These are phyloP conservation scores for Apotomis betuletana DNA, from an alignment of 2,888 invertebrate genomes.

Conservation along the genomic window DNA sequence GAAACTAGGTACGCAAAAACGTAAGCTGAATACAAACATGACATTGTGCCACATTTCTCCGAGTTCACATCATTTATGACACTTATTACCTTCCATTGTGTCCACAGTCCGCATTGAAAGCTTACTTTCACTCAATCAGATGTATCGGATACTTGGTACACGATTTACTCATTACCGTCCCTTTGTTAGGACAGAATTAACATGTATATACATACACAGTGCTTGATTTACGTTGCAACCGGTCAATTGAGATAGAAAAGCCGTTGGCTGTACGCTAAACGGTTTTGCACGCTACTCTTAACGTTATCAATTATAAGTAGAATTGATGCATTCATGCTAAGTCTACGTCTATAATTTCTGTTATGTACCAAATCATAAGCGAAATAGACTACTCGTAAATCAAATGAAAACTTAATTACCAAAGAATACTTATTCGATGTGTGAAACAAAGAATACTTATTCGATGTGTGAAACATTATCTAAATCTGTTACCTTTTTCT, in stretches of 20 bases:
- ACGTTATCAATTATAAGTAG: too few species aligned
- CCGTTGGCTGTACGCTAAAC: background rate
- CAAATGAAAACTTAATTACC: too few species aligned
- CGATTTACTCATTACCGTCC: constrained; percentile 78
- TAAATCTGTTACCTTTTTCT: too few species aligned
- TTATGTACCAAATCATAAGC: too few species aligned
- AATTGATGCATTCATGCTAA: too few species aligned
- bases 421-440: too few species aligned
- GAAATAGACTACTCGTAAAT: too few species aligned
- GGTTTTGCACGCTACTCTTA: background rate
- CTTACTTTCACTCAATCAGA: constrained; percentile 73
- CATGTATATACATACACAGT: background rate
- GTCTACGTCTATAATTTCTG: too few species aligned
- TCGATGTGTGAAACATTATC: too few species aligned
- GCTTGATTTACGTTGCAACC: constrained; percentile 17
- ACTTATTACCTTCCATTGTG: constrained; percentile 40
- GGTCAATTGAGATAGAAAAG: background rate
- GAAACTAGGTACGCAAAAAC: constrained; percentile 33
- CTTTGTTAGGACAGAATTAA: constrained; percentile 65
- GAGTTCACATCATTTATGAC: constrained; percentile 53
- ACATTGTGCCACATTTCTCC: constrained; percentile 51
- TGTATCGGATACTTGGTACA: constrained; percentile 53
- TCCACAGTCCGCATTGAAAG: constrained; percentile 50
- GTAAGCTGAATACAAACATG: constrained; percentile 31
- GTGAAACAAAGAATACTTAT: too few species aligned